Percentiles rank a stretch among this genome's conserved stretches.
Conservation (phyloP, 2,888 invertebrate genomes). For the Rotaria magnacalcarata region DNA sequence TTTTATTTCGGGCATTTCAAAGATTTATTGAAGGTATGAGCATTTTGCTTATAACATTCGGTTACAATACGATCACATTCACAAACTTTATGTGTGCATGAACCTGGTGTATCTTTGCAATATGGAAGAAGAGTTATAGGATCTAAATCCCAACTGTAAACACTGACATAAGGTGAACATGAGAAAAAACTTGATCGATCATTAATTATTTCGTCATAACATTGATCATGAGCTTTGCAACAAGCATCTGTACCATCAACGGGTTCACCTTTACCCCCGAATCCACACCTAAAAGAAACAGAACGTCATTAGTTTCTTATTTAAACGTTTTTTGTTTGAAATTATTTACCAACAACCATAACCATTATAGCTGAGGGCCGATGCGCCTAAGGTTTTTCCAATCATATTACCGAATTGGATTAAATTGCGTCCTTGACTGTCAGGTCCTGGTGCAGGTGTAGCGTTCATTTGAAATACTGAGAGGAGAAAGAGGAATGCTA, state of each 20-base stretch:
- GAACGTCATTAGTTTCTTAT: no score
- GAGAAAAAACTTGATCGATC: background rate
- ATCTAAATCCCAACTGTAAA: slow-evolving; percentile 37
- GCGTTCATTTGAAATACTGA: background rate
- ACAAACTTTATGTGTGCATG: slow-evolving; percentile 36
- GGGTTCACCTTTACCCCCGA: slow-evolving; percentile 39
- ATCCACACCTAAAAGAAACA: slow-evolving; percentile 14
- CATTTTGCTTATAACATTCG: slow-evolving; percentile 37
- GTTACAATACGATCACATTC: slow-evolving; percentile 38
- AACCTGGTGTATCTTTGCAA: slow-evolving; percentile 1
- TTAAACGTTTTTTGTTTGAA: no score
- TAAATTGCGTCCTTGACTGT: slow-evolving; percentile 34
- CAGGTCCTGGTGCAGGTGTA: background rate
- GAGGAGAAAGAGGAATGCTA: background rate
- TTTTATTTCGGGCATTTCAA: slow-evolving; percentile 28
- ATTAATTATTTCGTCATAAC: slow-evolving; percentile 35
- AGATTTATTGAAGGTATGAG: slow-evolving; percentile 9
- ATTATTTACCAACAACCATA: slow-evolving; percentile 36
- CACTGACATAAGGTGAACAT: slow-evolving; percentile 13
- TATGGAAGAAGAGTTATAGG: background rate
- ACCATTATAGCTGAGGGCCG: slow-evolving; percentile 25
- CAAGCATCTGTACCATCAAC: slow-evolving; percentile 42
- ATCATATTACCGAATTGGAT: slow-evolving; percentile 41
- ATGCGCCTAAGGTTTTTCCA: background rate
- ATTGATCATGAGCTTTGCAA: slow-evolving; percentile 42